Evolutionary conservation across 2,797 vertebrate species (phyloP), one percentile per base, ranked within the genome.

Genomic region (Huso huso): DNA sequence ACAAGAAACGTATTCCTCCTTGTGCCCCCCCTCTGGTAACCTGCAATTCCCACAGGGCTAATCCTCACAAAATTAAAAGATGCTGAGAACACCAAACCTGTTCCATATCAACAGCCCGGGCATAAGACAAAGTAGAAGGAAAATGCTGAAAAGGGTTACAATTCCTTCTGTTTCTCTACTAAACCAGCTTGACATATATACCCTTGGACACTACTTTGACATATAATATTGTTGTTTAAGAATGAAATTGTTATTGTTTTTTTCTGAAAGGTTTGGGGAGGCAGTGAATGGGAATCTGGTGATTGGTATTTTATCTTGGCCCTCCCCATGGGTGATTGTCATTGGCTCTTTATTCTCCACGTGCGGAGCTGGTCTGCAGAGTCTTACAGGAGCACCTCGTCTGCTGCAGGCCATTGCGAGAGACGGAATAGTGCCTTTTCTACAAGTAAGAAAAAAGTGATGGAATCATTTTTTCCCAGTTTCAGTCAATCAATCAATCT

Each of bases 341-440:
- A 97, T 98, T 1, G 96, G 96, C 62, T 98, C 96, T 0, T 98
- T 98, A 82, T 98, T 98, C 79, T 98, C 95, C 69, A 98, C 95
- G 10, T 97, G 94, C 0, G 95, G 95, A 1, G 95, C 95, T 0
- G 96, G 95, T 60, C 90, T 98, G 0, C 96, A 98, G 82, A 98
- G 95, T 73, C 86, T 98, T 67, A 98, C 96, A 0, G 96, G 95
- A 1, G 96, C 96, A 0, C 96, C 96, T 0, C 91, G 96, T 1
- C 85, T 98, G 51, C 76, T 98, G 73, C 96, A 98, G 81, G 96
- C 96, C 79, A 98, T 98, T 0, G 95, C 96, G 8, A 88, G 94
- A 1, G 96, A 98, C 0, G 93, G 94, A 73, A 95, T 98, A 1
- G 83, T 98, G 10, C 96, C 96, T 0, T 96, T 98, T 80, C 78